Evolutionary conservation across 2,113 vertebrate species (phyloP).

Genomic region (Merops nubicus): DNA sequence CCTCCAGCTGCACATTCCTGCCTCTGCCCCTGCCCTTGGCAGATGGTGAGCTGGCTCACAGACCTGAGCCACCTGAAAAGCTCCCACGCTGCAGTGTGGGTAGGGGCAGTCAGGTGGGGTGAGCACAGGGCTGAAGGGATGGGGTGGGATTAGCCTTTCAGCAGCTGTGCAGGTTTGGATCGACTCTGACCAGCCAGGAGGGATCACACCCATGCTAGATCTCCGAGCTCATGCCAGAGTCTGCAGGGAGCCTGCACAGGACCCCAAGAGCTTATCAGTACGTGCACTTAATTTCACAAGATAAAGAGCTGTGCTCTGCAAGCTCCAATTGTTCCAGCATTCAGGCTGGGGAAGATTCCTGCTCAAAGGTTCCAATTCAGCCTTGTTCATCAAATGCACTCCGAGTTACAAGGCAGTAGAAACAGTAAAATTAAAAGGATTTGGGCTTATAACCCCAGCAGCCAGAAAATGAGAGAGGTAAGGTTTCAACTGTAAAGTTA

Average conservation of each 20-base stretch:
- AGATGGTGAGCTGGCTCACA: background rate
- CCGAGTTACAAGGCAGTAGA: background rate
- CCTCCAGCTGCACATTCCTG: background rate
- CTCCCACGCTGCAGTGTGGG: fast-evolving
- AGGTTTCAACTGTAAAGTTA: background rate
- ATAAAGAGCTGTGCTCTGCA: background rate
- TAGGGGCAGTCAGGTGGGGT: background rate
- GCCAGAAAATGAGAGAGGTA: background rate
- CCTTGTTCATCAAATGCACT: background rate
- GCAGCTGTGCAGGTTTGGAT: background rate
- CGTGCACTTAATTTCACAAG: background rate
- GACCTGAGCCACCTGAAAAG: background rate
- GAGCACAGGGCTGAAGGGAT: background rate
- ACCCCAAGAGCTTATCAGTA: background rate
- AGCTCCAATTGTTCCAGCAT: fast-evolving
- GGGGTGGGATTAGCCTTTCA: background rate
- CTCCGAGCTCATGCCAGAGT: background rate
- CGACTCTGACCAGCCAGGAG: background rate
- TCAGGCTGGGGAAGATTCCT: background rate
- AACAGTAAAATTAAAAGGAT: background rate
- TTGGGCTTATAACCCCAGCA: background rate
- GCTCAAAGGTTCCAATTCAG: background rate
- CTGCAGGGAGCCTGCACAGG: background rate
- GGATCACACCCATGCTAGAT: background rate
- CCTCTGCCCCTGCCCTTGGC: background rate